phyloP scores from a whole-genome alignment of 1,140 invertebrate genomes.

The Pogonomyrmex barbatus region DNA sequence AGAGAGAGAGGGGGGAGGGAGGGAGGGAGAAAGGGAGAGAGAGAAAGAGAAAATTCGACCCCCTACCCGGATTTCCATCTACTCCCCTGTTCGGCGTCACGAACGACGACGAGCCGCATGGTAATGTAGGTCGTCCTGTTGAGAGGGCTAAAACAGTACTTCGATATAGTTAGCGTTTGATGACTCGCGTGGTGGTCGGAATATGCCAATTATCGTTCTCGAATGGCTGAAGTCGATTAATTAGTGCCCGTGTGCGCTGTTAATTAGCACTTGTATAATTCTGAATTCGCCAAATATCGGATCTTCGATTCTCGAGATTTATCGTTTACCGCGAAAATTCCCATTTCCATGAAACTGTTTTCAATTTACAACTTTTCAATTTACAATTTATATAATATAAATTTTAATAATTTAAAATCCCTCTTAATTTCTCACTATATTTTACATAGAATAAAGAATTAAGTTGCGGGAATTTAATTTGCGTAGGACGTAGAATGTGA shows the following conservation, averaged over 20 bases:
- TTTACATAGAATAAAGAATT: neutral
- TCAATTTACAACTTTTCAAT: no score
- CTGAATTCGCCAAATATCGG: neutral
- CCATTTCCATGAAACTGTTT: neutral
- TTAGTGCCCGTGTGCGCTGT: neutral
- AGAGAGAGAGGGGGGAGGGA: no score
- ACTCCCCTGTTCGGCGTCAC: constrained; percentile 27
- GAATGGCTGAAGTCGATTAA: constrained; percentile 43
- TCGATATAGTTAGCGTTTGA: constrained; percentile 76
- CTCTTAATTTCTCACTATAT: neutral
- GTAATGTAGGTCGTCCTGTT: constrained; percentile 75
- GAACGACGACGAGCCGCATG: constrained; percentile 62
- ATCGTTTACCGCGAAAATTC: neutral
- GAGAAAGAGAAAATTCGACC: constrained; percentile 34
- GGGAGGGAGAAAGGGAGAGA: no score
- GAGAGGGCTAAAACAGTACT: constrained; percentile 56
- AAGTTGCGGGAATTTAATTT: neutral
- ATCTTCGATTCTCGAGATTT: neutral
- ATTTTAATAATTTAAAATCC: neutral
- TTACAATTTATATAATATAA: no score
- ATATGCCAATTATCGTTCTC: constrained; percentile 70
- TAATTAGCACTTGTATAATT: constrained; percentile 1
- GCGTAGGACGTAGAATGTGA: neutral
- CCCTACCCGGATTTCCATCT: constrained; percentile 58
- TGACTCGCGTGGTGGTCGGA: constrained; percentile 75